Conservation (phyloP, 1,140 invertebrate genomes). For the Ostrea edulis region DNA sequence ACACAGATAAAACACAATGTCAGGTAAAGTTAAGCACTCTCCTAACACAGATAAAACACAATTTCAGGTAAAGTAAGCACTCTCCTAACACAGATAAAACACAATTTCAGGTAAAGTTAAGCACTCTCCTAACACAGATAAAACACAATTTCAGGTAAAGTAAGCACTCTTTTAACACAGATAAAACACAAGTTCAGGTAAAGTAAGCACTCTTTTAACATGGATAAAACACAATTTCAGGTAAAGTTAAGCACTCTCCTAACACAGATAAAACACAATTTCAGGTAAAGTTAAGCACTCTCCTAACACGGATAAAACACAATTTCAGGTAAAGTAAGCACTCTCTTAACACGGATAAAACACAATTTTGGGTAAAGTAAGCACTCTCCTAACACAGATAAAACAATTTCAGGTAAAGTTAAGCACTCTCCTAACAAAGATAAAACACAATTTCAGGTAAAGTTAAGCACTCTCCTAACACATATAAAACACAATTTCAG, state of each 20-base stretch:
- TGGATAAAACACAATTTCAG: no score
- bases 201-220: neutral
- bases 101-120: no score
- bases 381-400: neutral
- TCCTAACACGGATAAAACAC: neutral
- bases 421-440: neutral
- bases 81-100: neutral
- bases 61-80: neutral
- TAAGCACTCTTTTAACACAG: neutral
- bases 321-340: neutral
- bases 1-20: no score
- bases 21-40: neutral
- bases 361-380: no score
- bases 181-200: no score
- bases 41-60: neutral
- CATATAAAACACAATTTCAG: no score
- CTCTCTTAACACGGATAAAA: neutral
- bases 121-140: neutral
- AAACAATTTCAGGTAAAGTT: no score
- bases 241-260: neutral
- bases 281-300: neutral
- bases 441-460: no score
- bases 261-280: neutral
- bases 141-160: no score
- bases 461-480: neutral